A percentile compares a stretch with the other conserved stretches of the same genome.
These are phyloP conservation scores for Amphimallon solstitiale DNA, from an alignment of 2,888 invertebrate genomes.

Conservation along the genomic window DNA sequence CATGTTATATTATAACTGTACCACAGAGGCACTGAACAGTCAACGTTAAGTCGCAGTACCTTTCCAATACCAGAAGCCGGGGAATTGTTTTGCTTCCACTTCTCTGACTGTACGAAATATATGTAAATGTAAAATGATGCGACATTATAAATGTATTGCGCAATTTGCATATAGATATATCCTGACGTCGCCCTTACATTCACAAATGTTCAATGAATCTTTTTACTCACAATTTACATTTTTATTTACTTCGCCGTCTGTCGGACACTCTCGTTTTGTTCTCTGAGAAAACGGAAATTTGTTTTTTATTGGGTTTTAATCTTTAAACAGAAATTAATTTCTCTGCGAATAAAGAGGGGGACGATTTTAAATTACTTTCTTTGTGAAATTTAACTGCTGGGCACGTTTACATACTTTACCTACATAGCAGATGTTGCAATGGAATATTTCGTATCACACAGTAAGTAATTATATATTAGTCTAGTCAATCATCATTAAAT, in stretches of 20 bases:
- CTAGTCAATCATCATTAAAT: too few relatives aligned
- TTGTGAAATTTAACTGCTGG: too few relatives aligned
- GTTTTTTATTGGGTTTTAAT: constrained; percentile 7
- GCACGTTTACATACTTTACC: too few relatives aligned
- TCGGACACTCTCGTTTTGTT: not conserved
- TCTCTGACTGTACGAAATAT: constrained; percentile 6
- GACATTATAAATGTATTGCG: constrained; percentile 40
- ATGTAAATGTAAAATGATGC: constrained; percentile 37
- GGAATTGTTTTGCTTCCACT: constrained; percentile 11
- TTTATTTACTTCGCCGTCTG: constrained; percentile 28
- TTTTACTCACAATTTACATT: constrained; percentile 39
- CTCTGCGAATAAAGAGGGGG: not conserved
- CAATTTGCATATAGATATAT: constrained; percentile 38
- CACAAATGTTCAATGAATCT: constrained; percentile 36
- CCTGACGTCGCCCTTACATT: constrained; percentile 13
- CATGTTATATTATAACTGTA: too few relatives aligned
- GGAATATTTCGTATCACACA: too few relatives aligned
- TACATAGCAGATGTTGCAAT: too few relatives aligned
- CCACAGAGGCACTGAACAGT: not conserved
- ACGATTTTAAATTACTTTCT: too few relatives aligned
- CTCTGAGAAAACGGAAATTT: not conserved
- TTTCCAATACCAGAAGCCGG: not conserved
- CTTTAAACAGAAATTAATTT: not conserved
- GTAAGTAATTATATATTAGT: too few relatives aligned
- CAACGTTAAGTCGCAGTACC: constrained; percentile 6